Evolutionary conservation across 1,140 invertebrate genomes (phyloP).

Genomic region (Acromyrmex heyeri): DNA sequence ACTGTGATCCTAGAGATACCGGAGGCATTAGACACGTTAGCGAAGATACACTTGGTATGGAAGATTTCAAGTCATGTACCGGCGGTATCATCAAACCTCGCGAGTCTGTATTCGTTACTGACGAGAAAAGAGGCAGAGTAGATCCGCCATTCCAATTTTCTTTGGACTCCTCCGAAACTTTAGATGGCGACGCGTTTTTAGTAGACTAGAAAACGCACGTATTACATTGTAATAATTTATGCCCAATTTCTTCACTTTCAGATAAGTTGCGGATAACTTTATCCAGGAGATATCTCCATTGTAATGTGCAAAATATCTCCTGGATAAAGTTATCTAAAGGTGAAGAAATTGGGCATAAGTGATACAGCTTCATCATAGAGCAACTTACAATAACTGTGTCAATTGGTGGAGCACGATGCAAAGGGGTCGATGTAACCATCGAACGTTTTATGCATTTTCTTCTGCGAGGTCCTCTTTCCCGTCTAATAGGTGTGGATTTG

Average conservation of each 20-base stretch:
- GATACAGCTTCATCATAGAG: background rate
- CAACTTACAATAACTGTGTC: conserved; percentile 80
- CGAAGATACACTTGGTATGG: conserved; percentile 73
- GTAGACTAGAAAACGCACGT: conserved; percentile 71
- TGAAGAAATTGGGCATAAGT: too few species aligned
- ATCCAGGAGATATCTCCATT: too few species aligned
- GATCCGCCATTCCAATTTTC: conserved; percentile 84
- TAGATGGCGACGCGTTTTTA: conserved; percentile 77
- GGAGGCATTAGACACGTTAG: conserved; percentile 82
- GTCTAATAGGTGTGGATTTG: conserved; percentile 82
- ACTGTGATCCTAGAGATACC: conserved; percentile 76
- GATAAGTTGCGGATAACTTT: too few species aligned
- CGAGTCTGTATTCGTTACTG: conserved; percentile 73
- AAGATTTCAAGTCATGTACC: conserved; percentile 77
- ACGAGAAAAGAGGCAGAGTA: conserved; percentile 77
- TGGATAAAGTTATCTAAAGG: too few species aligned
- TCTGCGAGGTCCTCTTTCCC: conserved; percentile 81
- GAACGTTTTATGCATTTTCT: conserved; percentile 85
- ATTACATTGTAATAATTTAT: background rate
- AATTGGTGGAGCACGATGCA: conserved; percentile 80
- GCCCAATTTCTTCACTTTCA: too few species aligned
- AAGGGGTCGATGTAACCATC: conserved; percentile 85
- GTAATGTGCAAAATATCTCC: too few species aligned
- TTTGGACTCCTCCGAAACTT: conserved; percentile 84
- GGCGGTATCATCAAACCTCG: conserved; percentile 70